Conservation (phyloP, 2,888 invertebrate genomes). For the Strigamia maritima region DNA sequence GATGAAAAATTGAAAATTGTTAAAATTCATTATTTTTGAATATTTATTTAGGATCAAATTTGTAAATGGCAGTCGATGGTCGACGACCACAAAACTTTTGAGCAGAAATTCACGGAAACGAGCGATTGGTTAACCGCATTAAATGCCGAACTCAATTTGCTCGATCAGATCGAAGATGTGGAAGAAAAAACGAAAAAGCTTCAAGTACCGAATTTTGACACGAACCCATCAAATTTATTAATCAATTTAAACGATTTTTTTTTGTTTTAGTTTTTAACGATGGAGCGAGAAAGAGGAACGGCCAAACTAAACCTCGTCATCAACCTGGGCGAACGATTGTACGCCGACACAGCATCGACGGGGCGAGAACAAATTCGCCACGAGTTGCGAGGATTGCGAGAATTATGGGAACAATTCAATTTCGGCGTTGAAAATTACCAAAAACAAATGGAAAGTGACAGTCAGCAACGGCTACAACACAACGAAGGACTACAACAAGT, state of each 20-base stretch:
- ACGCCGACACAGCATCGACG: conserved; percentile 85
- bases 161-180: conserved; percentile 43
- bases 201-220: no score
- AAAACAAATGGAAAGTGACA: conserved; percentile 77
- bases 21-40: no score
- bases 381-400: conserved; percentile 73
- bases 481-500: conserved; percentile 78
- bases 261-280: conserved; percentile 49
- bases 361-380: conserved; percentile 86
- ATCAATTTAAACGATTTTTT: background rate
- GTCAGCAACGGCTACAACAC: conserved; percentile 76
- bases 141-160: conserved; percentile 66
- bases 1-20: background rate
- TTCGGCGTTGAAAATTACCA: conserved; percentile 80
- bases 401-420: conserved; percentile 82
- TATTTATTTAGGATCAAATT: conserved; percentile 67
- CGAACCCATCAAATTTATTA: no score
- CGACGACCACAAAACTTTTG: conserved; percentile 76
- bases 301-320: conserved; percentile 71
- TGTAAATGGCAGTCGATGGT: conserved; percentile 79
- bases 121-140: conserved; percentile 73
- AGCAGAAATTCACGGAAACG: conserved; percentile 70
- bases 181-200: conserved; percentile 44
- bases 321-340: conserved; percentile 78
- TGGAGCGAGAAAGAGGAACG: conserved; percentile 81